Evolutionary conservation across 2,113 vertebrate species (phyloP).

Genomic region (Bagarius yarrelli): DNA sequence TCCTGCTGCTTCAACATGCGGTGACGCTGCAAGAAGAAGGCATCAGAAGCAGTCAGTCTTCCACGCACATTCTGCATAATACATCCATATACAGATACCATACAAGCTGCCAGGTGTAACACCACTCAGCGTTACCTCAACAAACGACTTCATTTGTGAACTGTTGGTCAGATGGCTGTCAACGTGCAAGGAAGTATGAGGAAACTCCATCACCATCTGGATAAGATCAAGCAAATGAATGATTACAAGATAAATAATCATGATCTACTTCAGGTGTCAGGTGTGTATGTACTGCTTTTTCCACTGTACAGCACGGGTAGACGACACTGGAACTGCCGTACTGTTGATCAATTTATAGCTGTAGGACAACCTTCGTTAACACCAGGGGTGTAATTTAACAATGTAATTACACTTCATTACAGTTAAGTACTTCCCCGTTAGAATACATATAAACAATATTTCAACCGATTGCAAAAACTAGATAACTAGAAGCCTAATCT

Average conservation of each 20-base stretch:
- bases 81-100: not conserved
- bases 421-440: too few relatives aligned
- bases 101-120: not conserved
- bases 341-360: too few relatives aligned
- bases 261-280: too few relatives aligned
- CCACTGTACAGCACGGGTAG: too few relatives aligned
- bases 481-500: too few relatives aligned
- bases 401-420: too few relatives aligned
- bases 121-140: constrained; percentile 76
- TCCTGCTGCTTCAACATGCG: constrained; percentile 91
- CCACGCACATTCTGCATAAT: not conserved
- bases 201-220: constrained; percentile 99
- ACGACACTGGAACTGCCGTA: too few relatives aligned
- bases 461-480: too few relatives aligned
- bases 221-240: constrained; percentile 28
- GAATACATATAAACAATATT: too few relatives aligned
- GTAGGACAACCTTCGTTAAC: too few relatives aligned
- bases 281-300: too few relatives aligned
- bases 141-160: constrained; percentile 86
- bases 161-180: constrained; percentile 83
- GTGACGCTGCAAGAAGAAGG: constrained; percentile 73
- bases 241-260: not conserved
- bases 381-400: too few relatives aligned
- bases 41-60: not conserved
- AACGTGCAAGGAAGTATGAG: constrained; percentile 85